A percentile compares a stretch with the other conserved stretches of the same genome.
Evolutionary conservation across 2,888 invertebrate species (phyloP).

Genomic region (Thereva unica): DNA sequence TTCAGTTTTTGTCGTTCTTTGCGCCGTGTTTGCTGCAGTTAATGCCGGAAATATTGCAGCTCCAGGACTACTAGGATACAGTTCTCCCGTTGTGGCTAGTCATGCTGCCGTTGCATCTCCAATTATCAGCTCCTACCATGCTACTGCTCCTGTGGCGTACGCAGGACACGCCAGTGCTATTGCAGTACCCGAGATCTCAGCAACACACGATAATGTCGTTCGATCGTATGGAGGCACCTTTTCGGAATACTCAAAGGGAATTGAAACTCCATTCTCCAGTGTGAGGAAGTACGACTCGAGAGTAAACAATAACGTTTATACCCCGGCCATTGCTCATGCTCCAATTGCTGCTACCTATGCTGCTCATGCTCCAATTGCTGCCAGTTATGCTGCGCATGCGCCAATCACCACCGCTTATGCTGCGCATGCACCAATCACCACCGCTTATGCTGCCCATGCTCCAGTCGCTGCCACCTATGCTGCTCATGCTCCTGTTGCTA

Average conservation of each 20-base stretch:
- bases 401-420: no score
- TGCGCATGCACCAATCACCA: neutral
- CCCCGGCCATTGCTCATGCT: neutral
- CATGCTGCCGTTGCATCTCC: constrained; percentile 52
- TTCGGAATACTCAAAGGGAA: constrained; percentile 64
- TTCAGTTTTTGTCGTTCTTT: constrained; percentile 61
- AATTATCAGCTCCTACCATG: constrained; percentile 44
- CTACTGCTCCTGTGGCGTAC: constrained; percentile 46
- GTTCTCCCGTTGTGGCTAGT: constrained; percentile 52
- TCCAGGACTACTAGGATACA: constrained; percentile 41
- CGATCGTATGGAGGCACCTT: constrained; percentile 63
- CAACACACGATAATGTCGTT: constrained; percentile 63
- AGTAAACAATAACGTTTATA: constrained; percentile 57
- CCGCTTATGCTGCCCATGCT: constrained; percentile 38
- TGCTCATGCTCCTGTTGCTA: no score
- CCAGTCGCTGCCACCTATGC: neutral
- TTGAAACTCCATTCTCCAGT: constrained; percentile 65
- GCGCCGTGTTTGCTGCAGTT: constrained; percentile 64
- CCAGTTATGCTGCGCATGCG: constrained; percentile 40
- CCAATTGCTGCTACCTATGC: constrained; percentile 50
- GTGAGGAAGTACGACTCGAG: constrained; percentile 65
- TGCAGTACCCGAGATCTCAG: constrained; percentile 54
- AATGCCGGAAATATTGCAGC: constrained; percentile 63
- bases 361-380: constrained; percentile 36
- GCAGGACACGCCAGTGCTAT: constrained; percentile 43